Percentiles rank a stretch among this genome's conserved stretches.
Evolutionary conservation across 2,113 vertebrate genomes (phyloP).

Genomic region (Taxidea taxus): DNA sequence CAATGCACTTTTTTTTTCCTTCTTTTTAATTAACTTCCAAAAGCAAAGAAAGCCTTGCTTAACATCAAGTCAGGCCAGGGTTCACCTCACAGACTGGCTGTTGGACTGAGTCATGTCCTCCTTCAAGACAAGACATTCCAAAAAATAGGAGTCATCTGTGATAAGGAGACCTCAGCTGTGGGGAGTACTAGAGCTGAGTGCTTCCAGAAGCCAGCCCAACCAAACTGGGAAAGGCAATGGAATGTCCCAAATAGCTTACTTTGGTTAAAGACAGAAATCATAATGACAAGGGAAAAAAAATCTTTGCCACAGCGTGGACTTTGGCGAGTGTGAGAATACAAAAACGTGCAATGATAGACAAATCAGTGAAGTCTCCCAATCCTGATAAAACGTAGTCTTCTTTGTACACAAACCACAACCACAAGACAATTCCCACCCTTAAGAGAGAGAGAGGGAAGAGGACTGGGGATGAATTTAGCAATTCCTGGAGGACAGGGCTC

Average conservation of each 20-base stretch:
- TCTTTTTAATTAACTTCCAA: neutral
- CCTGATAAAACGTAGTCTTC: neutral
- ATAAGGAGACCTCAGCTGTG: neutral
- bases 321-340: neutral
- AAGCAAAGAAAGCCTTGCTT: neutral
- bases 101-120: neutral
- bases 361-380: neutral
- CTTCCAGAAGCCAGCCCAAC: neutral
- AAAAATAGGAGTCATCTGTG: neutral
- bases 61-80: neutral
- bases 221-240: neutral
- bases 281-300: neutral
- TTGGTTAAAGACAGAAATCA: neutral
- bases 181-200: neutral
- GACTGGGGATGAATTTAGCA: neutral
- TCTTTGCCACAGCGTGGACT: neutral
- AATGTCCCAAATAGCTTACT: neutral
- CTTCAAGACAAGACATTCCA: neutral
- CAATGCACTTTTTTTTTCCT: fast-evolving
- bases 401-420: neutral
- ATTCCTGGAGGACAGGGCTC: slow-evolving; percentile 19
- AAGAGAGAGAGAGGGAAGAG: neutral
- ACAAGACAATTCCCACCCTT: neutral
- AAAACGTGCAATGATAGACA: neutral
- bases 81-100: neutral